These are phyloP conservation scores for Acestrorhynchus altus DNA, from an alignment of 2,797 vertebrate genomes.

Conservation along the genomic window DNA sequence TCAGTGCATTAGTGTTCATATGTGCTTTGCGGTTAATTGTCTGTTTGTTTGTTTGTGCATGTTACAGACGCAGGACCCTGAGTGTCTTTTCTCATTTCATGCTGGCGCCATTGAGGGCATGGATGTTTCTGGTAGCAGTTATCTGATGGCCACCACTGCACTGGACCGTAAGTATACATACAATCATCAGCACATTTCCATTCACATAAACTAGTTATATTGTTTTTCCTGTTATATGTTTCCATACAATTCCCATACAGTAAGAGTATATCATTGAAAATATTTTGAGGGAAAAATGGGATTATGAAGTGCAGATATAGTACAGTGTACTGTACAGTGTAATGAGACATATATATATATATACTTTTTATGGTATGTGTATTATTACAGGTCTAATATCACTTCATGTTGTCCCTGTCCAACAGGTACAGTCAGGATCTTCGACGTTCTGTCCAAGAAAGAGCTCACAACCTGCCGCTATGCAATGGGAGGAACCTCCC, in stretches of 20 bases:
- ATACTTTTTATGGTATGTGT: neutral
- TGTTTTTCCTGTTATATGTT: too few relatives aligned
- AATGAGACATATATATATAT: too few relatives aligned
- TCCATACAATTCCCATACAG: too few relatives aligned
- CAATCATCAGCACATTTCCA: neutral
- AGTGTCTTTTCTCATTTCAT: constrained; percentile 88
- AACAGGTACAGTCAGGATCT: constrained; percentile 87
- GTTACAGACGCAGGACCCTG: constrained; percentile 85
- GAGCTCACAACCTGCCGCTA: constrained; percentile 80
- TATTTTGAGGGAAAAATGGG: too few relatives aligned
- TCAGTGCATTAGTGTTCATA: neutral
- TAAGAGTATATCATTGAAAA: neutral
- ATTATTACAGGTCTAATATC: neutral
- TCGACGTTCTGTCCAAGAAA: constrained; percentile 85
- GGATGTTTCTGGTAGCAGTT: constrained; percentile 82
- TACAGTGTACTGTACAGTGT: too few relatives aligned
- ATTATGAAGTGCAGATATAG: too few relatives aligned
- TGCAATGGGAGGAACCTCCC: constrained; percentile 87
- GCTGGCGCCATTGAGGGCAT: constrained; percentile 84
- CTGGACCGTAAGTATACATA: constrained; percentile 79
- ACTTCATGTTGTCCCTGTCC: constrained; percentile 2
- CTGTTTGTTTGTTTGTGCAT: constrained; percentile 29
- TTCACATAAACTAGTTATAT: too few relatives aligned
- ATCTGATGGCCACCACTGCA: constrained; percentile 88
- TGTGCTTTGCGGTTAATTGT: neutral